A percentile compares a stretch with the other conserved stretches of the same genome.
Conservation (phyloP, 2,888 invertebrate genomes). For the Acrocyrtus sp. region DNA sequence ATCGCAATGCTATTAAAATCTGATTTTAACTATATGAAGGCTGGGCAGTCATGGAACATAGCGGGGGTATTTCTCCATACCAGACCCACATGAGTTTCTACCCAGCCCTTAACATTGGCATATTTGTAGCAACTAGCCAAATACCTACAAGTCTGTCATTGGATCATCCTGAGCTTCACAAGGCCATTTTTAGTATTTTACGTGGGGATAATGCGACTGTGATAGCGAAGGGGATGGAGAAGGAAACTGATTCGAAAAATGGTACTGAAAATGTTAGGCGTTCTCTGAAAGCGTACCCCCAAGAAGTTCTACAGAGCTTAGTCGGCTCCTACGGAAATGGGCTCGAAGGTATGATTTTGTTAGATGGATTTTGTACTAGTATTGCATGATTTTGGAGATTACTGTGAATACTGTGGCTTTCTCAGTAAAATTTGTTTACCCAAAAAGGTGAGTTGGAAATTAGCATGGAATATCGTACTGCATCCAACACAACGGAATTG, state of each 20-base stretch:
- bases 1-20: not conserved
- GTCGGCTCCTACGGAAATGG: conserved; percentile 13
- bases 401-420: not conserved
- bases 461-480: not conserved
- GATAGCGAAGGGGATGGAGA: not conserved
- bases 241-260: not conserved
- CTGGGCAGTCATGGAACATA: conserved; percentile 33
- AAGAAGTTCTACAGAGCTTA: not conserved
- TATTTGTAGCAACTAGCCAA: conserved; percentile 23
- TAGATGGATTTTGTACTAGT: not conserved
- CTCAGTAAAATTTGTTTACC: not conserved
- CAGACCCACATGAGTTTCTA: conserved; percentile 13
- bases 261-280: not conserved
- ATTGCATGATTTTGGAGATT: not conserved
- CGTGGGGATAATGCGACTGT: not conserved
- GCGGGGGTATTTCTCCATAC: conserved; percentile 26
- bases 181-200: conserved; percentile 6
- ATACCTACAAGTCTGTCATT: not conserved
- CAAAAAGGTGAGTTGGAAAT: conserved; percentile 12
- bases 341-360: conserved; percentile 5
- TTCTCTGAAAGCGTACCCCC: not conserved
- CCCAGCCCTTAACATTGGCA: conserved; percentile 36
- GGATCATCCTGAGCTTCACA: not conserved
- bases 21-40: conserved; percentile 13
- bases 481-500: conserved; percentile 15